Conservation (phyloP, 2,888 invertebrate species). For the Cheilosia pagana region DNA sequence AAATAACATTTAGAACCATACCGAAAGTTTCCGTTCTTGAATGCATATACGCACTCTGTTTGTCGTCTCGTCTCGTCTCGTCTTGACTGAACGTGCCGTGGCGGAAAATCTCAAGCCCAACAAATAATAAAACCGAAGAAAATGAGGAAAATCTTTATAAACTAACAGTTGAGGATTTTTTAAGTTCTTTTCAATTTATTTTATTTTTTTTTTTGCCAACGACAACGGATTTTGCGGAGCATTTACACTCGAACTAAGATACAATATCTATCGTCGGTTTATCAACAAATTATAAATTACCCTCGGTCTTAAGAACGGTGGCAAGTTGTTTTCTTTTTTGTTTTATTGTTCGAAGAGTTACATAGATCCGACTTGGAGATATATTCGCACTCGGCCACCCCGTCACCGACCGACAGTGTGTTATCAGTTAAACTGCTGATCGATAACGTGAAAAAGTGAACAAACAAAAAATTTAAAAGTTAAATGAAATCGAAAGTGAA, state of each 20-base stretch:
- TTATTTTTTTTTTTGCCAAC: slow-evolving; percentile 28
- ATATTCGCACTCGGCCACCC: slow-evolving; percentile 24
- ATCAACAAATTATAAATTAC: slow-evolving; percentile 9
- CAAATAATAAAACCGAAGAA: slow-evolving; percentile 6
- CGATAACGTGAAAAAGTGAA: slow-evolving; percentile 50
- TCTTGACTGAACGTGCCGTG: slow-evolving; percentile 70
- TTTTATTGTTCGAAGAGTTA: neutral
- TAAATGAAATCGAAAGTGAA: slow-evolving; percentile 56
- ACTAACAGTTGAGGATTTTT: slow-evolving; percentile 27
- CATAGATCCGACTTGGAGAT: neutral
- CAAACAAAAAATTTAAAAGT: neutral
- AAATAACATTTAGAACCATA: slow-evolving; percentile 73
- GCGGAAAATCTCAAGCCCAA: slow-evolving; percentile 62
- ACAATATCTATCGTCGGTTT: slow-evolving; percentile 20
- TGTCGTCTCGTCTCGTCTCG: slow-evolving; percentile 75
- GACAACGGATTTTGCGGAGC: slow-evolving; percentile 53
- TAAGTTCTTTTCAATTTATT: slow-evolving; percentile 20
- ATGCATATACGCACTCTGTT: slow-evolving; percentile 75
- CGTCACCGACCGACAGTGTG: slow-evolving; percentile 26
- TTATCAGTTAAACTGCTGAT: slow-evolving; percentile 56
- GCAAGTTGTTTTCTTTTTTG: neutral
- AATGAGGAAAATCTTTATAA: slow-evolving; percentile 31
- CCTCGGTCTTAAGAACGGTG: slow-evolving; percentile 15
- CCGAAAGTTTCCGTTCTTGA: slow-evolving; percentile 75
- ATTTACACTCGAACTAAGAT: slow-evolving; percentile 21